These are phyloP conservation scores for Hydrotaea diabolus DNA, from an alignment of 2,888 invertebrate genomes.

Conservation along the genomic window DNA sequence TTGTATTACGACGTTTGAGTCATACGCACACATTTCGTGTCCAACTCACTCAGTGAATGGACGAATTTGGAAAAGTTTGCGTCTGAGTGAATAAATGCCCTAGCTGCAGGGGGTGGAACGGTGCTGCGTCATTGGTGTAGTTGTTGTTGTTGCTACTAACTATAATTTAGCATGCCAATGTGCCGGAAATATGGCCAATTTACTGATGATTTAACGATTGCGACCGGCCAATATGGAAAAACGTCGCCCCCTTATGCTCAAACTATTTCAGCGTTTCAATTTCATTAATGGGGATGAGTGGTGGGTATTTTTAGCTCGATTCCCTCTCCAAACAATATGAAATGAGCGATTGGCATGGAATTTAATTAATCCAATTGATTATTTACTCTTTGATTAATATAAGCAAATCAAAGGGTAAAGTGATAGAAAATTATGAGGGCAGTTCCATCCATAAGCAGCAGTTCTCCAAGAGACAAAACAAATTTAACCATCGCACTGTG, in stretches of 20 bases:
- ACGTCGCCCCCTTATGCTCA: neutral
- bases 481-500: too few relatives aligned
- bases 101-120: neutral
- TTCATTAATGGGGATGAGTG: neutral
- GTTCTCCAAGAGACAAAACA: too few relatives aligned
- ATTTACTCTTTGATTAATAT: neutral
- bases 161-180: constrained; percentile 23
- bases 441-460: too few relatives aligned
- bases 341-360: constrained; percentile 1
- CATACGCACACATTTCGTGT: too few relatives aligned
- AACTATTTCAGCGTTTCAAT: neutral
- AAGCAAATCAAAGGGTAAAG: neutral
- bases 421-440: too few relatives aligned
- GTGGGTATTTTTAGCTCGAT: neutral
- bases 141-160: too few relatives aligned
- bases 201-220: constrained; percentile 34
- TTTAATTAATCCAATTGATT: constrained; percentile 10
- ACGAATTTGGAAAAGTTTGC: neutral
- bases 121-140: too few relatives aligned
- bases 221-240: constrained; percentile 19
- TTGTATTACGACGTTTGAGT: too few relatives aligned
- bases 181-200: constrained; percentile 52
- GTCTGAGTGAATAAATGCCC: neutral
- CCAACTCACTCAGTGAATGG: neutral
- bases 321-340: too few relatives aligned